Conservation (phyloP, 2,888 invertebrate species). For the Terebella lapidaria region DNA sequence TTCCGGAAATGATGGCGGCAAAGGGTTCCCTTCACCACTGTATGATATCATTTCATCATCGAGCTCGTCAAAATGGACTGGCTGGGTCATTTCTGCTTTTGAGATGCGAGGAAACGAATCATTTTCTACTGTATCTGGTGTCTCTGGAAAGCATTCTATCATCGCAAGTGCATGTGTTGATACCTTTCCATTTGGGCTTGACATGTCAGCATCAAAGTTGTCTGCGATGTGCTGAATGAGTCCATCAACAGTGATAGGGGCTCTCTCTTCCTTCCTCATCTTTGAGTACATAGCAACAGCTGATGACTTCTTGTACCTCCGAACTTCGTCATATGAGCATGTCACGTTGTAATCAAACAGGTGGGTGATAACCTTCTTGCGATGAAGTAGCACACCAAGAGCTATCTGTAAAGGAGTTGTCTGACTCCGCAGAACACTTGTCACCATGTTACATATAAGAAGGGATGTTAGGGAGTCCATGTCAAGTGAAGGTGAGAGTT, state of each 20-base stretch:
- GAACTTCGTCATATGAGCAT: constrained; percentile 3
- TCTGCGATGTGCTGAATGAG: constrained; percentile 1
- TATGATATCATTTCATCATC: not conserved
- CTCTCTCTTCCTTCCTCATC: not conserved
- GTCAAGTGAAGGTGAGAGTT: not conserved
- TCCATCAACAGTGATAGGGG: not conserved
- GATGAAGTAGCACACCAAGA: not conserved
- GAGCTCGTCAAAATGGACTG: not conserved
- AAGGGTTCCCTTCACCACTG: constrained; percentile 2
- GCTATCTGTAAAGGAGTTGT: constrained; percentile 1
- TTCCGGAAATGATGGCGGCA: too few relatives aligned
- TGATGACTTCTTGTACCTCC: constrained; percentile 1
- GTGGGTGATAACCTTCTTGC: not conserved
- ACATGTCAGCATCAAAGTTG: constrained; percentile 7
- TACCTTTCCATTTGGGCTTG: not conserved
- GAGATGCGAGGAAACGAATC: not conserved
- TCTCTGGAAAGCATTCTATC: not conserved
- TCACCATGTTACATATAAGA: constrained; percentile 5
- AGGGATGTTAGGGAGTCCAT: not conserved
- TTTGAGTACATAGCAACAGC: not conserved
- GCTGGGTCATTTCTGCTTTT: not conserved
- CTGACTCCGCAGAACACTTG: not conserved
- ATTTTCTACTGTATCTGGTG: not conserved
- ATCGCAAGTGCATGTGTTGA: not conserved
- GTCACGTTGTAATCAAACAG: not conserved